Evolutionary conservation across 1,140 invertebrate genomes (phyloP).

Genomic region (Bathynomus jamesi): DNA sequence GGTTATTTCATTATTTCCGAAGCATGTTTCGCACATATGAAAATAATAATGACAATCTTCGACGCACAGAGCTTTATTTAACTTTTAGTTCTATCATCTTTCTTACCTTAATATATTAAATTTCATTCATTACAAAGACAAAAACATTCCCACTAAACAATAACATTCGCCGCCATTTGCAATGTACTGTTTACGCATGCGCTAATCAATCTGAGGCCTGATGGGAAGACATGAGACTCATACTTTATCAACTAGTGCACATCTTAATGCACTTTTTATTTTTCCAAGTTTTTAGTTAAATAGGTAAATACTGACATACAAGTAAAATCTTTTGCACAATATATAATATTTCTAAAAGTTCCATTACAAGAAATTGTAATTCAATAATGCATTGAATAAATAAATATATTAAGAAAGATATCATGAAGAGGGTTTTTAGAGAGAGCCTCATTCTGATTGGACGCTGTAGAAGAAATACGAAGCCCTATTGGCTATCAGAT

Average conservation of each 20-base stretch:
- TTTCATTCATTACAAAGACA: not conserved
- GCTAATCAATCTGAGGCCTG: conserved; percentile 31
- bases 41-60: no score
- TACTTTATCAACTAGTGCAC: not conserved
- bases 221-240: conserved; percentile 7
- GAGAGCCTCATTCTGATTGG: not conserved
- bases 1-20: no score
- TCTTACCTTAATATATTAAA: no score
- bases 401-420: not conserved
- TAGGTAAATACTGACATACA: not conserved
- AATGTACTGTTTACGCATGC: conserved; percentile 31
- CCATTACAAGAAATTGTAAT: not conserved
- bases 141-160: conserved; percentile 33
- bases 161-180: conserved; percentile 37
- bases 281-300: no score
- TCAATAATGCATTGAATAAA: not conserved
- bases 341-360: not conserved
- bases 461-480: not conserved
- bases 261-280: not conserved
- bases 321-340: not conserved
- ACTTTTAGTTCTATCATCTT: no score
- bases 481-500: not conserved
- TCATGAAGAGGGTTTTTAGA: not conserved
- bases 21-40: no score
- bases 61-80: no score